These are phyloP conservation scores for Antennarius maculatus DNA, from an alignment of 2,797 vertebrate species.

Conservation along the genomic window DNA sequence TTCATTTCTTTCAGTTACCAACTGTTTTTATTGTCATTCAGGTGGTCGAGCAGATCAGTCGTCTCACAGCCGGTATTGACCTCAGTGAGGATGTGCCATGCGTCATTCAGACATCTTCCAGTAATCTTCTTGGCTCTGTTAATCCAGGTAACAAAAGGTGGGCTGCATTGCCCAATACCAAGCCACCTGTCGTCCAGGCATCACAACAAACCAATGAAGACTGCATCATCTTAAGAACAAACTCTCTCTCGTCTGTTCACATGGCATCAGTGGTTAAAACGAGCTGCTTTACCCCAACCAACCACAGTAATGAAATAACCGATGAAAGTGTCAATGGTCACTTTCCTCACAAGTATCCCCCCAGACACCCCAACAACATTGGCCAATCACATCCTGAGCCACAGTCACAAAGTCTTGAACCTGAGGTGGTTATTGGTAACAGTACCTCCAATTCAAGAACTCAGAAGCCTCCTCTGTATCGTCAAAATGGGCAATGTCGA, in stretches of 20 bases:
- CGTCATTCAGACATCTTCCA: conserved; percentile 37
- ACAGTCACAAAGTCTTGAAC: conserved; percentile 59
- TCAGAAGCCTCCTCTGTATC: conserved; percentile 80
- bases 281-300: conserved; percentile 52
- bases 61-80: conserved; percentile 82
- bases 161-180: conserved; percentile 58
- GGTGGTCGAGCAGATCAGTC: conserved; percentile 87
- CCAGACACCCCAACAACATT: conserved; percentile 57
- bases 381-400: conserved; percentile 34
- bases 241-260: conserved; percentile 71
- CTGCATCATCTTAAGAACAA: conserved; percentile 63
- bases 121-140: conserved; percentile 39
- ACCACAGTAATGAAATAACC: conserved; percentile 42
- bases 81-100: conserved; percentile 62
- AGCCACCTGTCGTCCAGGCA: conserved; percentile 11
- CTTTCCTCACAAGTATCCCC: conserved; percentile 58
- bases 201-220: conserved; percentile 48
- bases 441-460: conserved; percentile 63
- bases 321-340: conserved; percentile 68
- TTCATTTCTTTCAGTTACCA: conserved; percentile 15
- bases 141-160: conserved; percentile 50
- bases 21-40: conserved; percentile 63
- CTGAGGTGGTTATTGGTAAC: conserved; percentile 57
- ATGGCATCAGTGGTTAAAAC: conserved; percentile 76
- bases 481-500: conserved; percentile 75